Evolutionary conservation across 2,888 invertebrate species (phyloP), one percentile per base, ranked within the genome.

Genomic region (Drosophila dives): DNA sequence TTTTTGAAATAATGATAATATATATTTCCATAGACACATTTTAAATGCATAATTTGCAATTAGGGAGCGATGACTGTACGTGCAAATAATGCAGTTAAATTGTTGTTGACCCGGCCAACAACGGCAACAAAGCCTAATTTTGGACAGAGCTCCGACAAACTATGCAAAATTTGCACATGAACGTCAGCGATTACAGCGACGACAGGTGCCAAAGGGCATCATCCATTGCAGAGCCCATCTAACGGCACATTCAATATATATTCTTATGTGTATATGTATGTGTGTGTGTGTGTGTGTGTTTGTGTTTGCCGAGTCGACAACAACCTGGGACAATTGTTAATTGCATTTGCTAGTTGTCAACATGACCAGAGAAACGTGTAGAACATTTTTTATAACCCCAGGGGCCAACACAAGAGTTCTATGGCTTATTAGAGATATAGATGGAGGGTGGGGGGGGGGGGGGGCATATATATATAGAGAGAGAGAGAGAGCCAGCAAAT

Each of bases 321-420:
- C 71, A 81, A 53, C 64, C 71, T 69, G 76, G 72, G 72, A 89
- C 90, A 91, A 90, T 86, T 91, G 90, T 83, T 91, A 91, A 90
- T 90, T 90, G 88, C 91, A 91, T 90, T 91, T 86, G 77, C 79
- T 72, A 83, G 80, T 87, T 89, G 89, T 89, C 84, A 85, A 84
- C 84, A 87, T 74, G 86, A 55, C 85, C 85, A 84, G 80, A 67
- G 65, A 75, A 75, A 81, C 72, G 71, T 78, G 80, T 84, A 56
- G 60, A 58, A 75, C 72, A 81, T 81, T 83, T 83, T 89, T 72
- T 66, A 68, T 69, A 59, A 45, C 86, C 77, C 64, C 58, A 15
- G 15, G 40, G 66, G 75, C 15, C 51, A 60, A 45, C 15, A 66
- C 29, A 11, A 38, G 38, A 51, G 66, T 48, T 63, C 60, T 69